Evolutionary conservation across 1,140 invertebrate species (phyloP), one percentile per base, ranked within the genome.

Genomic region (Formica exsecta): DNA sequence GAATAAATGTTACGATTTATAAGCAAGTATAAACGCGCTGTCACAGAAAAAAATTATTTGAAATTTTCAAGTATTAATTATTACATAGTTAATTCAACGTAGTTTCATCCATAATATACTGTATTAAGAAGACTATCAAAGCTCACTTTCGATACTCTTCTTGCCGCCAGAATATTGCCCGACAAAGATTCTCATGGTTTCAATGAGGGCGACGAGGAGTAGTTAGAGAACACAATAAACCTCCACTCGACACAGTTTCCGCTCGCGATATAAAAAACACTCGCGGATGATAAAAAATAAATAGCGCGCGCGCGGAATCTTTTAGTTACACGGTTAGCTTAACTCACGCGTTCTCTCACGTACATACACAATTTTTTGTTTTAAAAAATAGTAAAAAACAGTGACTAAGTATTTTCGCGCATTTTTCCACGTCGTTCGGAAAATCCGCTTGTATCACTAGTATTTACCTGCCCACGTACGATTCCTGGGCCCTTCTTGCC

Each of bases 381-480:
- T 92, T 88, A 93, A 92, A 94, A 95, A 95, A 95, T 94, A 94
- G 93, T 94, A 95, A 94, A 95, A 95, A 95, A 95, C 94, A 94
- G 93, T 95, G 94, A 95, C 94, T 95, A 94, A 95, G 92, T 95
- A 93, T 92, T 80, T 88, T 91, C 81, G 89, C 90, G 88, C 65
- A 88, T 87, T 92, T 93, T 93, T 91, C 87, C 89, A 92, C 87
- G 87, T 92, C 92, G 89, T 86, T 92, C 91, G 89, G 92, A 92
- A 93, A 94, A 93, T 90, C 90, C 91, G 86, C 89, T 89, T 92
- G 75, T 92, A 90, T 91, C 91, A 91, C 88, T 91, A 91, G 68
- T 81, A 74, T 73, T 70, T 86, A 74, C 25, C 13, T 32, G 25
- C 74, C 66, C 64, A 74, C 32, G 22, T 68, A 81, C 75, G 48